A percentile compares a stretch with the other conserved stretches of the same genome.
phyloP scores from a whole-genome alignment of 1,140 invertebrate species.

The Sipha flava region DNA sequence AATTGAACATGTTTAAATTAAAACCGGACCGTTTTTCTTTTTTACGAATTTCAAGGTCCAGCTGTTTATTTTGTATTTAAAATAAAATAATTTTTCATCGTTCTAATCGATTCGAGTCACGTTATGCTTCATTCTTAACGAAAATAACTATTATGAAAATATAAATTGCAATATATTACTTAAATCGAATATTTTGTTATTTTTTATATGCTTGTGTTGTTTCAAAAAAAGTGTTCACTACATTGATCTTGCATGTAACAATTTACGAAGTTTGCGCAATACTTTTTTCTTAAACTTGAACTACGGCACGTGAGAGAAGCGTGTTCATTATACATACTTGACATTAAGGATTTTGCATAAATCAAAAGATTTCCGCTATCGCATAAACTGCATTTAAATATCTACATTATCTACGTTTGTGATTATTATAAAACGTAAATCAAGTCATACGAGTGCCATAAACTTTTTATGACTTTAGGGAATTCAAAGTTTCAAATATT shows the following conservation, averaged over 20 bases:
- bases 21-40: too few species aligned
- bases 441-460: not conserved
- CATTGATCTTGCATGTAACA: too few species aligned
- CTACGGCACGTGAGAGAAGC: not conserved
- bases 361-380: not conserved
- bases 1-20: too few species aligned
- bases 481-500: not conserved
- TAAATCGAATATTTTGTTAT: too few species aligned
- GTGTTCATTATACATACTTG: not conserved
- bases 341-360: constrained; percentile 1
- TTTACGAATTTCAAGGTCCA: too few species aligned
- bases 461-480: constrained; percentile 3
- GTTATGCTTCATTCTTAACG: not conserved
- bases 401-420: not conserved
- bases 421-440: not conserved
- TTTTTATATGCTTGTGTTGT: too few species aligned
- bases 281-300: not conserved
- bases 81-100: not conserved
- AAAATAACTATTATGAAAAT: too few species aligned
- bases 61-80: not conserved
- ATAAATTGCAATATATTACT: too few species aligned
- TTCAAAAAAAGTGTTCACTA: too few species aligned
- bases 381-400: not conserved
- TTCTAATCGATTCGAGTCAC: not conserved
- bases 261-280: too few species aligned